These are phyloP conservation scores for Macropis europaea DNA, from an alignment of 2,888 invertebrate species.

Conservation along the genomic window DNA sequence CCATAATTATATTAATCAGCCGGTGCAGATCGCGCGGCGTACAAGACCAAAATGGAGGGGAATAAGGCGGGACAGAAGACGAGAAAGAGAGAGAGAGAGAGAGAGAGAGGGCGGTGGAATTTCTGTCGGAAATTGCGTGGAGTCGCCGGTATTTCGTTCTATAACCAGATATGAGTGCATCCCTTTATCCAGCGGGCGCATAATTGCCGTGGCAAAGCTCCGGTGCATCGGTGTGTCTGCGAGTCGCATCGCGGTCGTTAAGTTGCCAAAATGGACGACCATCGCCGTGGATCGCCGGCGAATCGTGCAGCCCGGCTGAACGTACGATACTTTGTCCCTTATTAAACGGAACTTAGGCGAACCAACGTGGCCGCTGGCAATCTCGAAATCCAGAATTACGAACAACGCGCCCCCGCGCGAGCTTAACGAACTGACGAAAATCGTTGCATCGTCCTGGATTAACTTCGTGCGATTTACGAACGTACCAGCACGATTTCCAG, in stretches of 20 bases:
- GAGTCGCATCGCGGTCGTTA: constrained; percentile 10
- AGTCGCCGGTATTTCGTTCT: constrained; percentile 28
- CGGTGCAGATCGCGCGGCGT: too few relatives aligned
- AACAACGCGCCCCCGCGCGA: not conserved
- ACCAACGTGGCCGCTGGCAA: not conserved
- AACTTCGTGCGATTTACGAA: not conserved
- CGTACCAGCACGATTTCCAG: not conserved
- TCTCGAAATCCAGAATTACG: not conserved
- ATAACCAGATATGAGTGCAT: constrained; percentile 53
- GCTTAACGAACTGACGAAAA: not conserved
- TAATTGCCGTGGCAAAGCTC: constrained; percentile 53
- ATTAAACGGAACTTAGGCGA: constrained; percentile 13
- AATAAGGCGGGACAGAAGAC: constrained; percentile 6
- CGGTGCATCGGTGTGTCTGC: constrained; percentile 3
- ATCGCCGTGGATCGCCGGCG: constrained; percentile 1
- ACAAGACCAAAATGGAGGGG: too few relatives aligned
- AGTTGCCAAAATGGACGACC: constrained; percentile 25
- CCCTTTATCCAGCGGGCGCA: constrained; percentile 55
- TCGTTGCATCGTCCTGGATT: not conserved
- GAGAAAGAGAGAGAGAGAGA: not conserved
- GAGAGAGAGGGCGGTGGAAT: constrained; percentile 4
- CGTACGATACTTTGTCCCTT: constrained; percentile 13
- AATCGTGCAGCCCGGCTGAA: constrained; percentile 14
- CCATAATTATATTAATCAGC: too few relatives aligned
- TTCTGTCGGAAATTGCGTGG: constrained; percentile 28